A percentile compares a stretch with the other conserved stretches of the same genome.
Conservation (phyloP, 2,888 invertebrate genomes). For the Euproctis similis region DNA sequence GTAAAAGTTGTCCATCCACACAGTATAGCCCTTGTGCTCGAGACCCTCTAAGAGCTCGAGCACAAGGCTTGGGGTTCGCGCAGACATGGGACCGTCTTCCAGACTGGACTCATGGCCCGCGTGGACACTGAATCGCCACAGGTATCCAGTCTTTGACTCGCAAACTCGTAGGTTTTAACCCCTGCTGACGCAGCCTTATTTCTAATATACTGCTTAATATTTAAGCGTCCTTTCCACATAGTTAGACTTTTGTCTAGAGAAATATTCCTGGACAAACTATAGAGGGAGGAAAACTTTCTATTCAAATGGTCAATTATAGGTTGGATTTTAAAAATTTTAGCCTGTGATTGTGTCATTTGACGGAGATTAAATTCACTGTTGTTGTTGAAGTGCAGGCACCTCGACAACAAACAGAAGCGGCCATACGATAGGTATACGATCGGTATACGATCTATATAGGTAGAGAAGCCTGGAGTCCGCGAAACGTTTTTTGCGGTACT, state of each 20-base stretch:
- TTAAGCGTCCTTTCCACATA: constrained; percentile 14
- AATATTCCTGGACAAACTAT: constrained; percentile 4
- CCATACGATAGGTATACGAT: no score
- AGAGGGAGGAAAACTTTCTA: background rate
- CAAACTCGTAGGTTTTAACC: constrained; percentile 18
- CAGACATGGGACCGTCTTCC: no score
- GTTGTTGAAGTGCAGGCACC: no score
- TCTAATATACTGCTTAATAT: constrained; percentile 12
- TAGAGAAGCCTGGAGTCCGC: no score
- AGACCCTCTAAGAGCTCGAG: no score
- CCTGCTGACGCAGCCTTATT: constrained; percentile 13
- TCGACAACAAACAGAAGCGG: no score
- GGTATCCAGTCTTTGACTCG: constrained; percentile 14
- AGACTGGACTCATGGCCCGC: constrained; percentile 2
- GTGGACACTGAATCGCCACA: constrained; percentile 11
- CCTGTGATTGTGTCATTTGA: no score
- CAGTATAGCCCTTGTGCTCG: no score
- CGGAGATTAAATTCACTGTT: no score
- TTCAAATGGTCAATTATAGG: background rate
- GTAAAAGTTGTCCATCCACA: constrained; percentile 13
- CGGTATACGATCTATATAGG: no score
- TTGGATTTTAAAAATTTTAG: no score
- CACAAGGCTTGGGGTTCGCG: background rate
- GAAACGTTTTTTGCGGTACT: no score
- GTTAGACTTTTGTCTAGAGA: constrained; percentile 17